phyloP scores from a whole-genome alignment of 2,888 invertebrate genomes.

The Camptogramma bilineatum region DNA sequence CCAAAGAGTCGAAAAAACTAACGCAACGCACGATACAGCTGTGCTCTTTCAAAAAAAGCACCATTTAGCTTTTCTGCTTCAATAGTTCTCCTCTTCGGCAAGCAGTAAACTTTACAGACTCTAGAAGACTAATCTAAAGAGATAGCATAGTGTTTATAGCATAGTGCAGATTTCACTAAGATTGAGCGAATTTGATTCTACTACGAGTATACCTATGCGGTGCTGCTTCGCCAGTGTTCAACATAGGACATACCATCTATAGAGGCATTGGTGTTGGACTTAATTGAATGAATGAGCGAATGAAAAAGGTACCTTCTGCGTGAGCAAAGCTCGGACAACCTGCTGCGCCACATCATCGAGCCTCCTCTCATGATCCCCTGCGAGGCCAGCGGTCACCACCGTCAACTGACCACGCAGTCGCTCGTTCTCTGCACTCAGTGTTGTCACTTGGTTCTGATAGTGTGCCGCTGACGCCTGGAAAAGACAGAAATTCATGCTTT shows the following conservation, averaged over 20 bases:
- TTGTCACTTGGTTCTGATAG: slow-evolving; percentile 88
- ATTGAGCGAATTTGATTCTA: neutral
- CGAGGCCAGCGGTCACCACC: slow-evolving; percentile 66
- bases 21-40: neutral
- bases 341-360: slow-evolving; percentile 94
- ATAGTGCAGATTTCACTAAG: neutral
- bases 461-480: slow-evolving; percentile 89
- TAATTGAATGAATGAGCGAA: too few species aligned
- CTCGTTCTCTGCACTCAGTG: slow-evolving; percentile 89
- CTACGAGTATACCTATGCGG: neutral
- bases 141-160: neutral
- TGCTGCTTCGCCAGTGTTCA: neutral
- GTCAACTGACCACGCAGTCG: slow-evolving; percentile 86
- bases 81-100: too few species aligned
- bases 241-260: too few species aligned
- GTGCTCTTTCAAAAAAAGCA: neutral
- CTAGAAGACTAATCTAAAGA: too few species aligned
- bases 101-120: too few species aligned
- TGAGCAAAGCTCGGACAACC: slow-evolving; percentile 92
- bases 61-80: neutral
- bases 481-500: slow-evolving; percentile 31
- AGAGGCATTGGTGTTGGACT: too few species aligned
- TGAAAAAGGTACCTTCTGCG: slow-evolving; percentile 89
- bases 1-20: neutral
- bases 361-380: slow-evolving; percentile 91